These are phyloP conservation scores for Adineta ricciae DNA, from an alignment of 2,888 invertebrate genomes.

Conservation along the genomic window DNA sequence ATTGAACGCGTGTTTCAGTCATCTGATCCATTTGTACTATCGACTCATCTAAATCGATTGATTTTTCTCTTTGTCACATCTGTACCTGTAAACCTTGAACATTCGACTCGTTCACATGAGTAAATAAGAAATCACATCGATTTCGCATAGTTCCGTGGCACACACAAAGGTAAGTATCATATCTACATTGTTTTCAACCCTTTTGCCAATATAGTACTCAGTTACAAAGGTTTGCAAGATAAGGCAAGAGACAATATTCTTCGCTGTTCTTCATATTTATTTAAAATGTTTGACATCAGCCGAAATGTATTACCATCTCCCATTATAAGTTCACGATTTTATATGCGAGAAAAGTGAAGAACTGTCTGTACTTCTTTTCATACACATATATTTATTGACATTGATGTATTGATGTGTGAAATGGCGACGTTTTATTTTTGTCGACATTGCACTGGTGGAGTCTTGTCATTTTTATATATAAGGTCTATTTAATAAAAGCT, in stretches of 20 bases:
- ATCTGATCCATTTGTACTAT: not conserved
- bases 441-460: not conserved
- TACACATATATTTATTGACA: not conserved
- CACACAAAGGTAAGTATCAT: not conserved
- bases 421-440: not conserved
- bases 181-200: no score
- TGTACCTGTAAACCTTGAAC: not conserved
- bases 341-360: no score
- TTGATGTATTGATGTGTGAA: not conserved
- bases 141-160: no score
- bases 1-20: constrained; percentile 1
- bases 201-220: no score
- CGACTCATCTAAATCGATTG: not conserved
- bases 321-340: not conserved
- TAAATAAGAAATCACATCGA: no score
- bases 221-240: not conserved
- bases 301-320: not conserved
- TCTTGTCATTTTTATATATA: not conserved
- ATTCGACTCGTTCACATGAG: not conserved
- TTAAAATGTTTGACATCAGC: not conserved
- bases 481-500: not conserved
- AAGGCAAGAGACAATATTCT: not conserved
- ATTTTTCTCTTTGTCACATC: not conserved
- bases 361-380: not conserved
- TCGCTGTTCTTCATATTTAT: not conserved